Evolutionary conservation across 2,797 vertebrate species (phyloP).

Genomic region (Mormyrops boulengeri): DNA sequence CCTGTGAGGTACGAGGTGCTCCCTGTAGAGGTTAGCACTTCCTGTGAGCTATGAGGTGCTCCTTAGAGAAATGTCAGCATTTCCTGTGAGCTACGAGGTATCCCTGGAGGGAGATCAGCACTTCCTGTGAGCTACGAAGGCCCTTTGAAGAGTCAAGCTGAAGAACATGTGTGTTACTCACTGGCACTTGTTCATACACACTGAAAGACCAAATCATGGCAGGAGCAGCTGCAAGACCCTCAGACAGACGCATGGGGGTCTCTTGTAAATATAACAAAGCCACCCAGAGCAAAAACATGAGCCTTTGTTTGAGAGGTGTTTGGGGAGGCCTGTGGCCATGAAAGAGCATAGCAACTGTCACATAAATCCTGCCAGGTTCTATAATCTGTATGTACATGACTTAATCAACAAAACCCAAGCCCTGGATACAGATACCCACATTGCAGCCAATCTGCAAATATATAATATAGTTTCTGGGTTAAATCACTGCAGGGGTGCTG

Average conservation of each 20-base stretch:
- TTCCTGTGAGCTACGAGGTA: neutral
- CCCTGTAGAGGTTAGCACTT: neutral
- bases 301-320: neutral
- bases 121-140: neutral
- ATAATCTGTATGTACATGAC: slow-evolving; percentile 36
- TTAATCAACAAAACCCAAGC: slow-evolving; percentile 28
- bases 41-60: neutral
- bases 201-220: neutral
- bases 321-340: neutral
- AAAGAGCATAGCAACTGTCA: slow-evolving; percentile 13
- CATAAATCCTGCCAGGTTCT: slow-evolving; percentile 27
- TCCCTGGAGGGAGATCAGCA: neutral
- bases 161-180: neutral
- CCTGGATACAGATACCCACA: slow-evolving; percentile 29
- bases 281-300: neutral
- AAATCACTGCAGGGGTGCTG: neutral
- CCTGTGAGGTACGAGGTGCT: neutral
- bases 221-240: neutral
- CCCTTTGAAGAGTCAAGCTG: neutral
- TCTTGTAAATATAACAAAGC: neutral
- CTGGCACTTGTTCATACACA: neutral
- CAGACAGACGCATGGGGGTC: neutral
- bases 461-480: neutral
- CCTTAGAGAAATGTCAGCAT: neutral
- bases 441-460: neutral